phyloP scores from a whole-genome alignment of 1,140 invertebrate species.

The Mycetomoellerius zeteki region DNA sequence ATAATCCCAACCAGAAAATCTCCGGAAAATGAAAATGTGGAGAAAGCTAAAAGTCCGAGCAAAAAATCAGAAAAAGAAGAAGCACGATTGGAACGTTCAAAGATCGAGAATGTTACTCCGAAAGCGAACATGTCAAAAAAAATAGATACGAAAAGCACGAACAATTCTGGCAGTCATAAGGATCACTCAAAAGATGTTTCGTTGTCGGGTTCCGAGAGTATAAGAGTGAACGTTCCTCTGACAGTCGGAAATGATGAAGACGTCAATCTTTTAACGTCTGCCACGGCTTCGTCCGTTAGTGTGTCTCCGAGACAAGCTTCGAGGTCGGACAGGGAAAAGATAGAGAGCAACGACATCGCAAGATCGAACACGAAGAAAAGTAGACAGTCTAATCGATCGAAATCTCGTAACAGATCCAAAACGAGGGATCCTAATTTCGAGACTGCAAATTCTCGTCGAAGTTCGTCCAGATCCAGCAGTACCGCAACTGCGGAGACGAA shows the following conservation, averaged over 20 bases:
- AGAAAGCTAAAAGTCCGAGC: not conserved
- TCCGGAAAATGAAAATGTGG: slow-evolving; percentile 26
- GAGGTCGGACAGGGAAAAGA: not conserved
- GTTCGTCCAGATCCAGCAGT: slow-evolving; percentile 61
- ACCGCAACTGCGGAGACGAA: slow-evolving; percentile 28
- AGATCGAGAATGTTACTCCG: not conserved
- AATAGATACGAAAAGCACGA: slow-evolving; percentile 37
- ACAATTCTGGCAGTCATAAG: slow-evolving; percentile 37
- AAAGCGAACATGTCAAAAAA: slow-evolving; percentile 13
- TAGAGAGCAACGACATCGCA: slow-evolving; percentile 53
- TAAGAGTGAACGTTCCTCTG: slow-evolving; percentile 72
- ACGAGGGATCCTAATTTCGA: not conserved
- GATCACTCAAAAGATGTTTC: slow-evolving; percentile 54
- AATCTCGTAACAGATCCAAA: slow-evolving; percentile 50
- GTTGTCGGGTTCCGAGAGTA: slow-evolving; percentile 71
- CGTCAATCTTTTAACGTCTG: not conserved
- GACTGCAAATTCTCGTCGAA: slow-evolving; percentile 63
- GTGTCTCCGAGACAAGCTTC: not conserved
- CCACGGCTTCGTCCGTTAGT: not conserved
- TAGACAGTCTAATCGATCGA: slow-evolving; percentile 43
- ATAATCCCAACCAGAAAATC: slow-evolving; percentile 55
- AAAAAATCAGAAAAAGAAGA: not conserved
- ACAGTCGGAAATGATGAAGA: slow-evolving; percentile 60
- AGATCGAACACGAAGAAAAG: slow-evolving; percentile 22
- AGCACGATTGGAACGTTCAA: not conserved